These are phyloP conservation scores for Dipus sagitta DNA, from an alignment of 2,797 vertebrate species.

Conservation along the genomic window DNA sequence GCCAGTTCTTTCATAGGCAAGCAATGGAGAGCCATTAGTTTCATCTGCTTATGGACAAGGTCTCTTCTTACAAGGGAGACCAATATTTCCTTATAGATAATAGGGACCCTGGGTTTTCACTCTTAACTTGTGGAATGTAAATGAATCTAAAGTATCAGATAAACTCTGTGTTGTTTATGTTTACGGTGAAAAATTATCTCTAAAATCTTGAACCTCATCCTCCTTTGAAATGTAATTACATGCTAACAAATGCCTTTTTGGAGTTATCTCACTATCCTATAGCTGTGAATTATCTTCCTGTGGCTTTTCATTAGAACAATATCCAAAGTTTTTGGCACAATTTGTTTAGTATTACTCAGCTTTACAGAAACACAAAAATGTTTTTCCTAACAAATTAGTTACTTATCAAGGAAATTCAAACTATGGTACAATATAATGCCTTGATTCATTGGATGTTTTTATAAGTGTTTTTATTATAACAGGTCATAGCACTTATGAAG, in stretches of 20 bases:
- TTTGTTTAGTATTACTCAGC: not conserved
- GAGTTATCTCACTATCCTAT: not conserved
- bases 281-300: not conserved
- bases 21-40: not conserved
- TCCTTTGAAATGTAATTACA: slow-evolving; percentile 27
- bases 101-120: not conserved
- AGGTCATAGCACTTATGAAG: not conserved
- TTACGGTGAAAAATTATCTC: not conserved
- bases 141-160: not conserved
- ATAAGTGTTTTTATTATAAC: not conserved
- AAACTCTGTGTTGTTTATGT: not conserved
- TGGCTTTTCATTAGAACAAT: not conserved
- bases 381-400: not conserved
- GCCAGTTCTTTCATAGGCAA: not conserved
- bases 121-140: not conserved
- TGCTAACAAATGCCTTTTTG: not conserved
- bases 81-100: not conserved
- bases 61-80: not conserved
- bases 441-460: too few species aligned
- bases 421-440: not conserved
- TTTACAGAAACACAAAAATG: not conserved
- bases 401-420: not conserved
- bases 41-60: not conserved
- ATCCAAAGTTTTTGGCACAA: not conserved
- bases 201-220: not conserved